These are phyloP conservation scores for Eutrigla gurnardus DNA, from an alignment of 2,797 vertebrate genomes.

Conservation along the genomic window DNA sequence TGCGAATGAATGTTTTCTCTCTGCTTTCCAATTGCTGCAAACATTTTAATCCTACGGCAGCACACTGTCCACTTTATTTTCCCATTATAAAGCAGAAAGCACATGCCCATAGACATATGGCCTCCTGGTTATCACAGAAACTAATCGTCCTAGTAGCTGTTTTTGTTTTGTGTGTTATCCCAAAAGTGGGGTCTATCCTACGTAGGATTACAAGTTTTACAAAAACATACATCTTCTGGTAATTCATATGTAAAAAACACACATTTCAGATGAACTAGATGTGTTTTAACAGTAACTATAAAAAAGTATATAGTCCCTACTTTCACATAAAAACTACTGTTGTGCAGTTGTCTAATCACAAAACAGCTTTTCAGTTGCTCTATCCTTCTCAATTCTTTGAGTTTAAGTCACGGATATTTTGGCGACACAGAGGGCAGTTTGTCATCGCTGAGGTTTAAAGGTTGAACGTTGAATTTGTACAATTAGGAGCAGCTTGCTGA, in stretches of 20 bases:
- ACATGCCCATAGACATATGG: neutral
- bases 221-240: neutral
- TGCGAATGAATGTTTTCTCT: neutral
- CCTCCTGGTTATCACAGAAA: neutral
- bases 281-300: neutral
- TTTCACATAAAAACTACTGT: neutral
- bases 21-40: conserved; percentile 3
- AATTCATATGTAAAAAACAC: neutral
- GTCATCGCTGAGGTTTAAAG: neutral
- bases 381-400: neutral
- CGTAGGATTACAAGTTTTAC: neutral
- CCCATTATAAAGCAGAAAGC: neutral
- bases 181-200: neutral
- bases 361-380: neutral
- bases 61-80: neutral
- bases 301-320: neutral
- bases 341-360: neutral
- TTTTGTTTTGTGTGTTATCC: neutral
- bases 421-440: neutral
- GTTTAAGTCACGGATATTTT: neutral
- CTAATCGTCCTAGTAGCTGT: neutral
- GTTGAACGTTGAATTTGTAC: neutral
- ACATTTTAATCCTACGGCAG: neutral
- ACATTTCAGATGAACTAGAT: neutral
- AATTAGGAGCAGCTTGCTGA: neutral